Evolutionary conservation across 1,140 invertebrate species (phyloP), one percentile per base, ranked within the genome.

Genomic region (Drosophila erecta): DNA sequence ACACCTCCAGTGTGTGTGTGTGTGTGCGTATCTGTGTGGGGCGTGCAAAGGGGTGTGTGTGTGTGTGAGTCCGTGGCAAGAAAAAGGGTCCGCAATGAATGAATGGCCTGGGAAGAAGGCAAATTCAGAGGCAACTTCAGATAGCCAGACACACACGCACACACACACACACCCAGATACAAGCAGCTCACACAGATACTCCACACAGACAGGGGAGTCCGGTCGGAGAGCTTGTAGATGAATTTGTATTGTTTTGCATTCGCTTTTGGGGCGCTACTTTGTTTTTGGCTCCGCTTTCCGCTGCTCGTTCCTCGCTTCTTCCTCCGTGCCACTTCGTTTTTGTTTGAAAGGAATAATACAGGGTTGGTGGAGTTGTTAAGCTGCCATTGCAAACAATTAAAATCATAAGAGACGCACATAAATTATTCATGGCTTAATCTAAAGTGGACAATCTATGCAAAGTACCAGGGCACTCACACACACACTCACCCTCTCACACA

Each of bases 361-460:
- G 27, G 24, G 65, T 44, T 53, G 67, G 76, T 73, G 74, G 79
- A 79, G 76, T 87, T 84, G 83, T 87, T 89, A 81, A 89, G 89
- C 80, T 81, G 87, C 87, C 89, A 91, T 91, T 91, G 89, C 89
- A 90, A 91, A 91, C 89, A 91, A 91, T 91, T 91, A 91, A 91
- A 91, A 91, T 91, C 89, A 91, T 91, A 91, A 91, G 80, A 91
- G 89, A 91, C 87, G 87, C 87, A 90, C 87, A 90, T 90, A 90
- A 90, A 90, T 90, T 90, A 90, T 90, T 90, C 87, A 90, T 90
- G 81, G 79, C 87, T 87, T 90, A 90, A 90, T 90, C 87, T 90
- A 89, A 90, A 90, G 87, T 90, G 87, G 87, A 90, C 87, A 90
- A 90, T 90, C 87, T 90, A 90, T 90, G 87, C 87, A 90, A 87